Conservation (phyloP, 2,797 vertebrate species). For the Gallirallus australis region DNA sequence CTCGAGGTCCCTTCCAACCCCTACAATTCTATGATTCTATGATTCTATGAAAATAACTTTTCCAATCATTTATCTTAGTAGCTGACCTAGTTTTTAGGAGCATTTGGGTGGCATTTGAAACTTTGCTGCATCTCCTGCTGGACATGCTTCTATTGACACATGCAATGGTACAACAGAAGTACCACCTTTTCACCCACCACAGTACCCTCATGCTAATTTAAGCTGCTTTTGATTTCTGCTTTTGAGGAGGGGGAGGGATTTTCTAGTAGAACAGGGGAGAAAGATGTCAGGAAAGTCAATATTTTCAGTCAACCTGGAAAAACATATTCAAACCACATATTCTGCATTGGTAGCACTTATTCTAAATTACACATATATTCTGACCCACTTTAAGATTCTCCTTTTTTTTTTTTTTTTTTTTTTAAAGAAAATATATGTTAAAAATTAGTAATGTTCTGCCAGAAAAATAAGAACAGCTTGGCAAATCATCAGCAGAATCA, state of each 20-base stretch:
- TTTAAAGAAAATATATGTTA: not conserved
- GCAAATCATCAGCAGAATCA: not conserved
- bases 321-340: not conserved
- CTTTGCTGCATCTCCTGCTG: not conserved
- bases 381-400: not conserved
- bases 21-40: no score
- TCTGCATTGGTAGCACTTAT: not conserved
- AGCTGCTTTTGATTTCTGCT: not conserved
- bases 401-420: not conserved
- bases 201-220: not conserved
- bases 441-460: not conserved
- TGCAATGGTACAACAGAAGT: not conserved
- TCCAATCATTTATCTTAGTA: not conserved
- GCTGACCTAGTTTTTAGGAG: not conserved
- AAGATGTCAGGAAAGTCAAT: not conserved
- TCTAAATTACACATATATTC: not conserved
- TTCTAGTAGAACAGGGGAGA: not conserved
- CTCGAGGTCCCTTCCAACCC: no score
- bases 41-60: not conserved
- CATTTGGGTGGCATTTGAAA: not conserved
- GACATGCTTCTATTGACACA: not conserved
- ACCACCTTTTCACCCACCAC: not conserved
- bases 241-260: not conserved
- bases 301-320: not conserved
- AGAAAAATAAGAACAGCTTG: not conserved